Evolutionary conservation across 2,888 invertebrate species (phyloP).

Genomic region (Eurytoma californica): DNA sequence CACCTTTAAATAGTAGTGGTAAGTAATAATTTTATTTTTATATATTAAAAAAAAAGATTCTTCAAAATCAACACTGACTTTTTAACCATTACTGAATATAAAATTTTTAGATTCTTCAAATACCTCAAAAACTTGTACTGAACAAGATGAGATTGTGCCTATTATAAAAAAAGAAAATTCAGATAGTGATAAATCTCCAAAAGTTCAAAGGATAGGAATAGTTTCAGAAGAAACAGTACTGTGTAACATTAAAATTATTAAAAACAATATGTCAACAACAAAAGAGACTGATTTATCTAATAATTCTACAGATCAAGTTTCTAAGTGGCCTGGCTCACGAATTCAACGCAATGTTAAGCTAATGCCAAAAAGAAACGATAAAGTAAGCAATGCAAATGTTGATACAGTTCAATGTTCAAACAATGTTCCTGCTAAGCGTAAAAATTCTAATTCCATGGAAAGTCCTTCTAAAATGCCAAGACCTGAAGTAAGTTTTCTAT

Average conservation of each 20-base stretch:
- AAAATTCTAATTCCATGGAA: constrained; percentile 17
- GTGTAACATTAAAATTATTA: constrained; percentile 66
- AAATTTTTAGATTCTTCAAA: constrained; percentile 22
- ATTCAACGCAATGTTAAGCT: constrained; percentile 71
- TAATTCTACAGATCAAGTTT: constrained; percentile 41
- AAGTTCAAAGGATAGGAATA: constrained; percentile 63
- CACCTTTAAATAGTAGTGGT: constrained; percentile 47
- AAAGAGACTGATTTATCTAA: constrained; percentile 5
- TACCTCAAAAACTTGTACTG: constrained; percentile 20
- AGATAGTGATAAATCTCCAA: constrained; percentile 48
- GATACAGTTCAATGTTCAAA: constrained; percentile 6
- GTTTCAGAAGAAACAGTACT: constrained; percentile 69
- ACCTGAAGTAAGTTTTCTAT: constrained; percentile 56
- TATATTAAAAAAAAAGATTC: constrained; percentile 20
- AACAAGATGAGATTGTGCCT: constrained; percentile 36
- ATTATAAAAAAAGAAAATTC: constrained; percentile 33
- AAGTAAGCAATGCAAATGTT: constrained; percentile 36
- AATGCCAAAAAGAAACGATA: constrained; percentile 68
- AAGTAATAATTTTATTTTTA: constrained; percentile 1
- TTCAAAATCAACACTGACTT: neutral
- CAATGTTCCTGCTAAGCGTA: constrained; percentile 39
- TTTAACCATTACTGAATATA: neutral
- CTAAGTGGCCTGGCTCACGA: constrained; percentile 67
- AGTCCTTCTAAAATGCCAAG: constrained; percentile 51
- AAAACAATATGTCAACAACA: constrained; percentile 13